phyloP scores from a whole-genome alignment of 1,140 invertebrate species.

The Drosophila grimshawi region DNA sequence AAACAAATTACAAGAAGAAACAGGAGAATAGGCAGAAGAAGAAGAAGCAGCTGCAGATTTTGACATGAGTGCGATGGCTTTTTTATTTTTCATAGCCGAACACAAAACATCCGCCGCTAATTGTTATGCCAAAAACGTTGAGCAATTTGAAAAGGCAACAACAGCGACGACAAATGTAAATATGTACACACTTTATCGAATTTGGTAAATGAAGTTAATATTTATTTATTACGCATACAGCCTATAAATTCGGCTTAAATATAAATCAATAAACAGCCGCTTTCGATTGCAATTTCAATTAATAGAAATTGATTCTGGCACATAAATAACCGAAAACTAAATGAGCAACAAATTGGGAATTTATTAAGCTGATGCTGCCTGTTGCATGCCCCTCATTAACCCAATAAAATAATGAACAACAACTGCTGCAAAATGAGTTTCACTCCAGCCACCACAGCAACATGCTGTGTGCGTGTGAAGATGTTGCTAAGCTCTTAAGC shows the following conservation, averaged over 20 bases:
- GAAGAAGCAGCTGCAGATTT: constrained; percentile 7
- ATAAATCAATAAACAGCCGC: constrained; percentile 57
- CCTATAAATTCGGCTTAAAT: constrained; percentile 57
- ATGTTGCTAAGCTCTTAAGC: constrained; percentile 40
- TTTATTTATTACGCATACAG: constrained; percentile 46
- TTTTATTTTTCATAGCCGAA: constrained; percentile 4
- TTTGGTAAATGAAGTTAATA: constrained; percentile 33
- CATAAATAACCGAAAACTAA: constrained; percentile 60
- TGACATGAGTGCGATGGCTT: constrained; percentile 29
- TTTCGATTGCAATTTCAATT: constrained; percentile 66
- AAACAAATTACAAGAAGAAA: constrained; percentile 25
- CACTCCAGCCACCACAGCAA: constrained; percentile 11
- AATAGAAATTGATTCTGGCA: constrained; percentile 65
- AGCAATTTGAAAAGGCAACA: constrained; percentile 42
- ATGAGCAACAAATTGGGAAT: constrained; percentile 51
- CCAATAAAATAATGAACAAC: constrained; percentile 31
- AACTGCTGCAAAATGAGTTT: constrained; percentile 34
- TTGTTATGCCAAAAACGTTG: constrained; percentile 73
- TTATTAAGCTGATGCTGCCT: constrained; percentile 27
- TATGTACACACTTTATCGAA: constrained; percentile 9
- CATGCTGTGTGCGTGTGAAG: constrained; percentile 26
- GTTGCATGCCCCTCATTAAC: constrained; percentile 35
- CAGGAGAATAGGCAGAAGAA: background rate
- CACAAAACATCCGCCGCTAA: constrained; percentile 49
- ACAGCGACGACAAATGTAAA: background rate